Percentiles rank a stretch among this genome's conserved stretches.
phyloP scores from a whole-genome alignment of 2,797 vertebrate genomes.

The Sitta carolinensis region DNA sequence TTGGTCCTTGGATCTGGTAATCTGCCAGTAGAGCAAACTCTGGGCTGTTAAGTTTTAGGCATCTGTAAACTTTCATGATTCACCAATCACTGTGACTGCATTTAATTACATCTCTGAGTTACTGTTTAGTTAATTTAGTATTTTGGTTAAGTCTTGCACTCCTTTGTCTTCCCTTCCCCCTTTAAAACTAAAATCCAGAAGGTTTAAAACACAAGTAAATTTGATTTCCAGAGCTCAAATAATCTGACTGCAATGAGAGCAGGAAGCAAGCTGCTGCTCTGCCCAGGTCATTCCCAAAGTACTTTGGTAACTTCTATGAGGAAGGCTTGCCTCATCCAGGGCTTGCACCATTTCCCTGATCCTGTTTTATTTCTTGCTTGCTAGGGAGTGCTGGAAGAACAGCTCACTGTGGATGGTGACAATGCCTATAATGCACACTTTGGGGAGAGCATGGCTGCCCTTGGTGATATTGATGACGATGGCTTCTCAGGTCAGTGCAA shows the following conservation, averaged over 20 bases:
- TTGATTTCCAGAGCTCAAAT: neutral
- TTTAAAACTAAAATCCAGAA: neutral
- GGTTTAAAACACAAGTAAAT: neutral
- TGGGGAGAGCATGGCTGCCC: constrained; percentile 88
- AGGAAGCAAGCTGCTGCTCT: neutral
- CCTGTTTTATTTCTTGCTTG: constrained; percentile 51
- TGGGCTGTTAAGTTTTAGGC: neutral
- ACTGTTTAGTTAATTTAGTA: neutral
- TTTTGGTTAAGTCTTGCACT: neutral
- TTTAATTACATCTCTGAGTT: neutral
- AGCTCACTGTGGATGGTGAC: constrained; percentile 81
- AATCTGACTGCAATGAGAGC: neutral
- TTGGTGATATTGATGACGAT: constrained; percentile 93
- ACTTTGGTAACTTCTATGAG: neutral
- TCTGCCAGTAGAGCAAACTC: neutral
- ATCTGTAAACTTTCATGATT: neutral
- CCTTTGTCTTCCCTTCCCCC: neutral
- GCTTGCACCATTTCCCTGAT: neutral
- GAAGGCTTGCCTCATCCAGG: neutral
- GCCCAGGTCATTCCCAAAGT: constrained; percentile 48
- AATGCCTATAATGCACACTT: constrained; percentile 92
- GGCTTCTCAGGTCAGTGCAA: constrained; percentile 88
- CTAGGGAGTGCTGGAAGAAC: constrained; percentile 93
- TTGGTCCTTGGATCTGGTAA: neutral
- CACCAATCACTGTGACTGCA: neutral